These are phyloP conservation scores for Zaprionus vittiger DNA, from an alignment of 1,140 invertebrate species.

Conservation along the genomic window DNA sequence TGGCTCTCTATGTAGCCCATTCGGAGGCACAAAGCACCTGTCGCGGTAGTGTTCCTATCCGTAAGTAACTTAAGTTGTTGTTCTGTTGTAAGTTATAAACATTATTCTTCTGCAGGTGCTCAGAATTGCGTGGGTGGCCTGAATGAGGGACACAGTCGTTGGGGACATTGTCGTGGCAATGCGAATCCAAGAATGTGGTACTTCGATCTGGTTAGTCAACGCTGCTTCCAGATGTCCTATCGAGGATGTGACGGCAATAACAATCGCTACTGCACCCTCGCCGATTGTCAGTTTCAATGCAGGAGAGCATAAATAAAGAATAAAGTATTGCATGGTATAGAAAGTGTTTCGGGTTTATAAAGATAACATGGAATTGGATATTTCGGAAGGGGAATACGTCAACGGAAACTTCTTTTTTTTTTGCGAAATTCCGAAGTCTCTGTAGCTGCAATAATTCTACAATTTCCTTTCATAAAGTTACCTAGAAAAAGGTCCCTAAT, in stretches of 20 bases:
- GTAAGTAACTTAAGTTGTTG: not conserved
- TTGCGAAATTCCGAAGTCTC: no score
- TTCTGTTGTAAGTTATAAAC: no score
- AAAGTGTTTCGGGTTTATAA: no score
- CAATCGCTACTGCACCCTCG: constrained; percentile 9
- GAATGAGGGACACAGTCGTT: not conserved
- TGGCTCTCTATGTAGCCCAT: constrained; percentile 8
- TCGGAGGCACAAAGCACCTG: constrained; percentile 6
- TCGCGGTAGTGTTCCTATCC: not conserved
- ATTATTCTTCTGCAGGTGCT: not conserved
- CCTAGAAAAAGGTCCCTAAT: no score
- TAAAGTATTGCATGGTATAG: no score
- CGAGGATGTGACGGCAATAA: constrained; percentile 7
- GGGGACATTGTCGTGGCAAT: not conserved
- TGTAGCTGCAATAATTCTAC: no score
- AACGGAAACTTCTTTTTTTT: no score
- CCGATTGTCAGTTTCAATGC: constrained; percentile 1
- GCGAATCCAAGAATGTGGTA: constrained; percentile 3
- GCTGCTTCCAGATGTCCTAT: constrained; percentile 11
- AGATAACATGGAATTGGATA: no score
- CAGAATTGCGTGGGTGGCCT: not conserved
- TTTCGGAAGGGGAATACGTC: no score
- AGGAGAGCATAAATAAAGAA: not conserved
- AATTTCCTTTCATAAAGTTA: no score
- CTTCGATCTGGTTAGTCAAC: not conserved